phyloP scores from a whole-genome alignment of 2,888 invertebrate species.

The Eretmocerus hayati region DNA sequence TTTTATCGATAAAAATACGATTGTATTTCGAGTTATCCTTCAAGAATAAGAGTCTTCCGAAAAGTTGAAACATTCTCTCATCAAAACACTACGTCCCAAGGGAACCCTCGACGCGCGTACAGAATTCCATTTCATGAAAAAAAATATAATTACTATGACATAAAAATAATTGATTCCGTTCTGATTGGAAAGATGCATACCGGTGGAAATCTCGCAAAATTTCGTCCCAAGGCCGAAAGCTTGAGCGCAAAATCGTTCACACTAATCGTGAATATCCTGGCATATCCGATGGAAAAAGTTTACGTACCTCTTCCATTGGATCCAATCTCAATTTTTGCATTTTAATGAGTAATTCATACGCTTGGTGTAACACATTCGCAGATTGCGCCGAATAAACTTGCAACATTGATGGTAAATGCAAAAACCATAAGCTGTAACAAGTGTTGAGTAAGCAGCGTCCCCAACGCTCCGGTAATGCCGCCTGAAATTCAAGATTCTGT shows the following conservation, averaged over 20 bases:
- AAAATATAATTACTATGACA: no score
- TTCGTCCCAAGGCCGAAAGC: no score
- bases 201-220: background rate
- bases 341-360: slow-evolving; percentile 79
- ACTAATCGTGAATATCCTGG: no score
- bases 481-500: slow-evolving; percentile 36
- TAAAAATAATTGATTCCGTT: background rate
- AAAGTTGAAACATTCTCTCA: no score
- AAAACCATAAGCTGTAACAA: slow-evolving; percentile 92
- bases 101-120: no score
- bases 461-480: slow-evolving; percentile 78
- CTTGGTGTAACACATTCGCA: slow-evolving; percentile 48
- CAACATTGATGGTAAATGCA: slow-evolving; percentile 85
- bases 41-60: no score
- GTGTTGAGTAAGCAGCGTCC: slow-evolving; percentile 82
- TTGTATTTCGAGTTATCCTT: no score
- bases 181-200: background rate
- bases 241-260: no score
- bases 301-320: slow-evolving; percentile 77
- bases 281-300: no score
- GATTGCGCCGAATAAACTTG: slow-evolving; percentile 52
- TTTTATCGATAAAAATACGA: no score
- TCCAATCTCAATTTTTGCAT: slow-evolving; percentile 77
- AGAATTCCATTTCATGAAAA: no score
- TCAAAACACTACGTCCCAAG: no score